phyloP scores from a whole-genome alignment of 2,113 vertebrate species.

The Corythoichthys haematopterus region DNA sequence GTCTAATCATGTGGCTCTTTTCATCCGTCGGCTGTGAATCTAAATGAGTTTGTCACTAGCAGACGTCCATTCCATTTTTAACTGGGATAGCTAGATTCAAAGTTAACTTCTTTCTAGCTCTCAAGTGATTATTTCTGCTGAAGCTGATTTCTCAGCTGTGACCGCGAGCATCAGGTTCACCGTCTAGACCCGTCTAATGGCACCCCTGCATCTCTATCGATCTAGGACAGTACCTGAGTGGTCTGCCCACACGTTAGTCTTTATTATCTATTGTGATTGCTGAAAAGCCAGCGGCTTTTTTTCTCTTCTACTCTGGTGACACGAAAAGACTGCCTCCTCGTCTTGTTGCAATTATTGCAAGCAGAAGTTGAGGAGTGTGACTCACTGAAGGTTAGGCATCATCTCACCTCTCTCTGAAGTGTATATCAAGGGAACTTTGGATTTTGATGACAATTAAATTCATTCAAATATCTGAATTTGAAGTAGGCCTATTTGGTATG shows the following conservation, averaged over 20 bases:
- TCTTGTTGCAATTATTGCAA: conserved; percentile 31
- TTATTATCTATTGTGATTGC: conserved; percentile 32
- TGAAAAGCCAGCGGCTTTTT: conserved; percentile 31
- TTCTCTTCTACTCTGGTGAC: conserved; percentile 37
- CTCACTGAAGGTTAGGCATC: conserved; percentile 29
- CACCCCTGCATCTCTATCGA: conserved; percentile 52
- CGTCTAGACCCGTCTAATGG: conserved; percentile 44
- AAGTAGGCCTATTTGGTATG: not conserved
- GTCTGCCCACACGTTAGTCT: conserved; percentile 34
- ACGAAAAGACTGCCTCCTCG: conserved; percentile 28
- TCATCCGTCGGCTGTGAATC: no score
- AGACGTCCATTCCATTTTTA: no score
- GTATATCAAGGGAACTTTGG: not conserved
- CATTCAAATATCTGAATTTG: not conserved
- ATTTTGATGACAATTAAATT: not conserved
- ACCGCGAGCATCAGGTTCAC: conserved; percentile 33
- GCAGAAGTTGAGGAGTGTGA: conserved; percentile 17
- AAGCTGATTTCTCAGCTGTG: conserved; percentile 39
- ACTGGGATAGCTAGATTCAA: no score
- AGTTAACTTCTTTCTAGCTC: conserved; percentile 33
- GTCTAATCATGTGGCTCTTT: no score
- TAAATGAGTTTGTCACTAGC: no score
- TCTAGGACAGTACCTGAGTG: conserved; percentile 41
- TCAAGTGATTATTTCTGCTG: conserved; percentile 10
- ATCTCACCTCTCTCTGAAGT: conserved; percentile 6